Evolutionary conservation across 2,888 invertebrate species (phyloP), one percentile per base, ranked within the genome.

Genomic region (Acanthococcus lagerstroemiae): DNA sequence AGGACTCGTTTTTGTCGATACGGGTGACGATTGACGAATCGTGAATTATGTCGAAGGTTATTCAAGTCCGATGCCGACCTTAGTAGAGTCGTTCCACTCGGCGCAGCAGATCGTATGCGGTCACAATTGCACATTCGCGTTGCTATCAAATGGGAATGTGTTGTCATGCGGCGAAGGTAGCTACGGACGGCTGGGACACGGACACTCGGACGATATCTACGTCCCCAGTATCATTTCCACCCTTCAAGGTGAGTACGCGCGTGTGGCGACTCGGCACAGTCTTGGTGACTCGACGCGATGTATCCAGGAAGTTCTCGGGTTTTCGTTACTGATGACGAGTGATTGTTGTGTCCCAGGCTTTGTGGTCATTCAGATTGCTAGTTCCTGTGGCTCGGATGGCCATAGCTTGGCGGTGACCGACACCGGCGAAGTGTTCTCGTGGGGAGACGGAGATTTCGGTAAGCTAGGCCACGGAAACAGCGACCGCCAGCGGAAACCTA

Each of bases 371-470:
- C 80, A 82, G 71, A 72, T 84, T 65, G 80, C 82, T 1, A 83
- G 83, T 0, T 83, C 83, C 0, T 81, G 82, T 65, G 84, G 84
- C 1, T 82, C 82, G 1, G 84, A 84, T 74, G 84, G 84, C 1
- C 84, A 84, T 73, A 82, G 81, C 72, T 74, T 84, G 71, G 84
- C 84, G 1, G 72, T 84, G 58, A 82, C 83, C 0, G 83, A 83
- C 74, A 82, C 81, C 71, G 84, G 84, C 0, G 84, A 84, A 73
- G 83, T 84, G 25, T 84, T 83, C 72, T 82, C 82, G 21, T 84
- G 83, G 83, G 84, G 83, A 9, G 83, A 84, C 72, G 84, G 84
- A 0, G 83, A 84, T 74, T 83, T 82, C 73, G 84, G 84, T 7
- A 83, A 83, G 74, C 75, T 84, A 30, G 84, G 84, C 0, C 84